Conservation (phyloP, 23 tunicate species). For the Styela clava region DNA sequence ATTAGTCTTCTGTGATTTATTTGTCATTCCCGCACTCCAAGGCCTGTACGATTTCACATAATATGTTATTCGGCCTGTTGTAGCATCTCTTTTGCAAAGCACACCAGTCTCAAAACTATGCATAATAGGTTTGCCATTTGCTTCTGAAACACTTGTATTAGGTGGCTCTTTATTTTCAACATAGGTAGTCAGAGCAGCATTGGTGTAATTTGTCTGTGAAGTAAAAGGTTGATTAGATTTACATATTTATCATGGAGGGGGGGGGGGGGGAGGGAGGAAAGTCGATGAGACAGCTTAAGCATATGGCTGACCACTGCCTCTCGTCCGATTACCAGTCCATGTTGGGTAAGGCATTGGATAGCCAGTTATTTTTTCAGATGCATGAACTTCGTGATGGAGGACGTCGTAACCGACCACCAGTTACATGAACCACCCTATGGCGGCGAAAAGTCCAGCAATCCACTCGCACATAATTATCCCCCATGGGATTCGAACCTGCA, state of each 20-base stretch:
- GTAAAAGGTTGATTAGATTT: not conserved
- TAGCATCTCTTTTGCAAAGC: constrained; percentile 8
- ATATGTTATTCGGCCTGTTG: constrained; percentile 33
- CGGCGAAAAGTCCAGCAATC: too few relatives aligned
- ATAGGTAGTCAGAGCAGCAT: not conserved
- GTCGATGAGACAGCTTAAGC: too few relatives aligned
- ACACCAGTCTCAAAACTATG: constrained; percentile 11
- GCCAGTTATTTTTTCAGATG: too few relatives aligned
- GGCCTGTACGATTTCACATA: constrained; percentile 72
- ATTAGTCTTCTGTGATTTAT: not conserved
- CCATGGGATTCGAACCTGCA: too few relatives aligned
- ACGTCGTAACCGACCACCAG: too few relatives aligned
- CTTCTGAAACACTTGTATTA: not conserved
- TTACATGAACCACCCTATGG: too few relatives aligned
- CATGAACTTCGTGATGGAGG: too few relatives aligned
- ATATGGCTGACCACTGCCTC: too few relatives aligned
- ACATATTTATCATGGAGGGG: not conserved
- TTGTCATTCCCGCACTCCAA: constrained; percentile 46
- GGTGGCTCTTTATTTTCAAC: not conserved
- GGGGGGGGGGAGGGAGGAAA: too few relatives aligned
- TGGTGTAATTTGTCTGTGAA: not conserved
- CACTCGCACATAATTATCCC: too few relatives aligned
- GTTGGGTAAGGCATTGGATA: too few relatives aligned
- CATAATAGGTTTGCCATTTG: constrained; percentile 9
- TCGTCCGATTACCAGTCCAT: too few relatives aligned